These are phyloP conservation scores for Macquaria ambigua DNA, from an alignment of 2,113 vertebrate genomes.

Conservation along the genomic window DNA sequence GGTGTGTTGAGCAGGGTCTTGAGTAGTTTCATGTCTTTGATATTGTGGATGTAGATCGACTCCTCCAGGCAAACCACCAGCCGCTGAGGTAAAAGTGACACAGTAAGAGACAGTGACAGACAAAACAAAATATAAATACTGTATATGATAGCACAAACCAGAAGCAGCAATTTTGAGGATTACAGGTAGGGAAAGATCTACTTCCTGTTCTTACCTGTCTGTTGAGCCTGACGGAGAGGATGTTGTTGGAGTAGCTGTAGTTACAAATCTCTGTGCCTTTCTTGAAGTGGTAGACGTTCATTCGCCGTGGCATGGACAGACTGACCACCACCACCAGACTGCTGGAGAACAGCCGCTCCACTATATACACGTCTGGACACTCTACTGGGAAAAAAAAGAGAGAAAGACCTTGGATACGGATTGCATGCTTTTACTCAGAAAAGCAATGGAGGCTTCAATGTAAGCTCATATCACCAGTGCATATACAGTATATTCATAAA, in stretches of 20 bases:
- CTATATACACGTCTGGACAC: constrained; percentile 92
- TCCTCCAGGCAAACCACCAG: constrained; percentile 93
- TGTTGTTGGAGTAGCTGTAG: constrained; percentile 95
- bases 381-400: constrained; percentile 83
- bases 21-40: constrained; percentile 97
- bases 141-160: neutral
- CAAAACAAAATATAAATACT: neutral
- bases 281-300: constrained; percentile 98
- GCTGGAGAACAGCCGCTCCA: constrained; percentile 97
- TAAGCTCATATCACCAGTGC: neutral
- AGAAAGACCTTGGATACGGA: neutral
- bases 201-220: constrained; percentile 86
- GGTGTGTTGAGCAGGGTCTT: constrained; percentile 94
- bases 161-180: neutral
- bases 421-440: neutral
- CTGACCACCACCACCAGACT: constrained; percentile 97
- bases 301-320: constrained; percentile 89
- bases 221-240: constrained; percentile 93
- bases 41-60: constrained; percentile 95
- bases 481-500: neutral
- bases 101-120: neutral
- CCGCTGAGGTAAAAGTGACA: constrained; percentile 81
- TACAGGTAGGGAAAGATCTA: neutral
- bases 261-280: constrained; percentile 98
- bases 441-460: neutral